A percentile compares a stretch with the other conserved stretches of the same genome.
These are phyloP conservation scores for Nudaria mundana DNA, from an alignment of 2,888 invertebrate genomes.

Conservation along the genomic window DNA sequence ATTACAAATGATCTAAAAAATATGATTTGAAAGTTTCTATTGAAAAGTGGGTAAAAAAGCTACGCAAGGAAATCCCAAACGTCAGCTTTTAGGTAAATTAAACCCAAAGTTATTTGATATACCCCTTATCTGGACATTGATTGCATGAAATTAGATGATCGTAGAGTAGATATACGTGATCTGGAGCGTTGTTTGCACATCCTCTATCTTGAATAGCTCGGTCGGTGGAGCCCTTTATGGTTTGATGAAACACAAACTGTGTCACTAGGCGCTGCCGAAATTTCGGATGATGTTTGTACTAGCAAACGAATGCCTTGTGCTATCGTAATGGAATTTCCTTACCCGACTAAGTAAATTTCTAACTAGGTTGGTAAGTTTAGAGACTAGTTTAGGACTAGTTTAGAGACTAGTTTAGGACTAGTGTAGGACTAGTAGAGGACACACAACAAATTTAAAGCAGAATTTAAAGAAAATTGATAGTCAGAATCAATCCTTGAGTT, in stretches of 20 bases:
- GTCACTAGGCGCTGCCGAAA: conserved; percentile 67
- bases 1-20: no score
- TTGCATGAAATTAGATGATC: conserved; percentile 62
- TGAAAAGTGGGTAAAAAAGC: no score
- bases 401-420: no score
- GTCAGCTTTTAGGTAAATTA: conserved; percentile 20
- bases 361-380: conserved; percentile 8
- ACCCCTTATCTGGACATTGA: conserved; percentile 49
- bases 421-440: no score
- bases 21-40: no score
- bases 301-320: conserved; percentile 57
- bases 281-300: conserved; percentile 61
- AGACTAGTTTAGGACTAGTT: no score
- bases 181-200: conserved; percentile 53
- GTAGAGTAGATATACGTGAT: conserved; percentile 59
- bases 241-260: conserved; percentile 77
- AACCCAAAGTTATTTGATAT: conserved; percentile 13
- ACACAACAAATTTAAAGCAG: no score
- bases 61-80: no score
- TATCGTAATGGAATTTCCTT: conserved; percentile 54
- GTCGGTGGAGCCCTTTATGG: conserved; percentile 51
- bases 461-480: no score
- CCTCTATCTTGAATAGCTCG: conserved; percentile 55
- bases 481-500: no score
- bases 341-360: conserved; percentile 30